Evolutionary conservation across 2,888 invertebrate genomes (phyloP).

Genomic region (Caenorhabditis japonica): DNA sequence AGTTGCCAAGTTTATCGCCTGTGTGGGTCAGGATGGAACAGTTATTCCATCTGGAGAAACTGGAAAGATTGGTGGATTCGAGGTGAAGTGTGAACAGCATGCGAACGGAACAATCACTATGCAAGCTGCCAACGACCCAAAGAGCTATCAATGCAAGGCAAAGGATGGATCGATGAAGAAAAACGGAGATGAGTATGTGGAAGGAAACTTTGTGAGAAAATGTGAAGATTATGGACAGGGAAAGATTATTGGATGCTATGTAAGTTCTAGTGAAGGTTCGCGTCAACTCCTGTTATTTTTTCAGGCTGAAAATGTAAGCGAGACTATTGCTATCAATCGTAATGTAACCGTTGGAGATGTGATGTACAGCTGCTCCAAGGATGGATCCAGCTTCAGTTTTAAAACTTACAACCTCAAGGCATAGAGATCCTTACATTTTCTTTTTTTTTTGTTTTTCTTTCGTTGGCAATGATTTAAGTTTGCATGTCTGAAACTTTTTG

Average conservation of each 20-base stretch:
- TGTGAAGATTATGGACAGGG: constrained; percentile 38
- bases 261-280: constrained; percentile 2
- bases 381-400: constrained; percentile 46
- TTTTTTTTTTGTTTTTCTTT: constrained; percentile 8
- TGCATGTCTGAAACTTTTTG: constrained; percentile 11
- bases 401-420: constrained; percentile 33
- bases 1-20: constrained; percentile 50
- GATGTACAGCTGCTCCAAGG: constrained; percentile 40
- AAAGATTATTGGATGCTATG: constrained; percentile 42
- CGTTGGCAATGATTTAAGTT: constrained; percentile 21
- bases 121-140: constrained; percentile 51
- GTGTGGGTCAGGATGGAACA: constrained; percentile 47
- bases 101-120: constrained; percentile 64
- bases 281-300: no score
- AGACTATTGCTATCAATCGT: constrained; percentile 34
- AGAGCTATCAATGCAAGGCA: constrained; percentile 35
- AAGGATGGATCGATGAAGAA: constrained; percentile 43
- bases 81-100: constrained; percentile 61
- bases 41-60: constrained; percentile 31
- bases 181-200: constrained; percentile 45
- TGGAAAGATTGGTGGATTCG: constrained; percentile 54
- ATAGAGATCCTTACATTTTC: constrained; percentile 4
- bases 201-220: constrained; percentile 44
- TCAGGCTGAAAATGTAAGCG: constrained; percentile 28
- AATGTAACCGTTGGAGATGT: constrained; percentile 38